Base-by-base conservation (phyloP, 2,113 vertebrate genomes). In the Gobiocypris rarus region DNA sequence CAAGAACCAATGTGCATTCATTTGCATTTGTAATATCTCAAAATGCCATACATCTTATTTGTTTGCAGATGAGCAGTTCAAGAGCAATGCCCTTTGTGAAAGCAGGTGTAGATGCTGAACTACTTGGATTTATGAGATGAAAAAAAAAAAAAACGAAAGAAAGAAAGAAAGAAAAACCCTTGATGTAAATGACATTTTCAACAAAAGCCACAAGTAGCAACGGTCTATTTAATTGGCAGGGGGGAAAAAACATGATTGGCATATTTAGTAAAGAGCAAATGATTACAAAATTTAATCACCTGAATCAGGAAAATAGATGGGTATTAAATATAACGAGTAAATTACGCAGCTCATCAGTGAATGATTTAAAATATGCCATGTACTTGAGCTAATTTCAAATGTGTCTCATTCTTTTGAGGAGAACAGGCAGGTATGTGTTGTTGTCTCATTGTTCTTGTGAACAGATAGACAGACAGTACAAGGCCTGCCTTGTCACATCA, bases 1-100 rank as follows among this genome's bases (percentile, higher is more conserved):
- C 10, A 24, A 65, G 15, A 50, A 17, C 6, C 9, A 24, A 14
- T 69, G 14, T 69, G 4, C 48, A 56, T 5, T 56, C 13, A 45
- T 69, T 54, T 84, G 74, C 83, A 31, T 77, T 34, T 69, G 48
- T 41, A 69, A 28, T 84, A 67, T 69, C 10, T 65, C 31, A 52
- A 14, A 83, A 52, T 0, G 2, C 48, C 28, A 54, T 41, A 45
- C 48, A 41, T 69, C 31, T 67, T 67, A 15, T 76, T 58, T 76
- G 38, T 63, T 26, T 67, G 43, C 41, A 9, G 19, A 67, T 76
- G 3, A 63, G n/a, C 22, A 19, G 26, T 50, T 54, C 43, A n/a
- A 65, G 15, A 22, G 56, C 5, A 3, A 70, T 84, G 50, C 52
- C 73, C 28, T 28, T 76, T 77, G 24, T 28, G 48, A 24, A 24